Percentiles rank a stretch among this genome's conserved stretches.
Conservation (phyloP, 2,797 vertebrate species). For the Gymnoscopelus braueri region DNA sequence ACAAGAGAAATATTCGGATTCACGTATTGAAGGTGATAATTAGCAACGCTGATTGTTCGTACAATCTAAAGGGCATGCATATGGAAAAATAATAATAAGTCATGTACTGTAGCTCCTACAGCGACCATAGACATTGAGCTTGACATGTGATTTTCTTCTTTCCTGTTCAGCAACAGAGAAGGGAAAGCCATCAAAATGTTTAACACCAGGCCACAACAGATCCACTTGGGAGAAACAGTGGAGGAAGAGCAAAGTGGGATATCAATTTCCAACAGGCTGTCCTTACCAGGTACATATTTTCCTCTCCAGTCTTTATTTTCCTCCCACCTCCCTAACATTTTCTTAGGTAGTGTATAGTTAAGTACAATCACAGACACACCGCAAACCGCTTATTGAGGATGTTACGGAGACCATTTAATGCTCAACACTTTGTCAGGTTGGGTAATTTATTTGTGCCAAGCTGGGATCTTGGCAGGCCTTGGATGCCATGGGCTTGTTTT, state of each 20-base stretch:
- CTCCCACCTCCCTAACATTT: constrained; percentile 11
- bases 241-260: constrained; percentile 72
- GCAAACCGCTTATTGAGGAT: constrained; percentile 42
- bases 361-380: constrained; percentile 38
- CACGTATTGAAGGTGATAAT: too few species aligned
- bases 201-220: constrained; percentile 49
- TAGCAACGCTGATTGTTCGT: too few species aligned
- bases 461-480: constrained; percentile 37
- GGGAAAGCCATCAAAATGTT: constrained; percentile 75
- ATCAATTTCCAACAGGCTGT: constrained; percentile 61
- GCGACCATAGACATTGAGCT: constrained; percentile 21
- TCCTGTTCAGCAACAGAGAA: constrained; percentile 60
- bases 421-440: constrained; percentile 16
- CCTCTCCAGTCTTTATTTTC: constrained; percentile 23
- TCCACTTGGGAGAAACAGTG: constrained; percentile 54
- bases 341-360: constrained; percentile 6
- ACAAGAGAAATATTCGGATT: too few species aligned
- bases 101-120: constrained; percentile 22
- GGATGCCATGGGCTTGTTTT: constrained; percentile 41
- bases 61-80: too few species aligned
- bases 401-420: constrained; percentile 44
- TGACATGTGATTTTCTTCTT: constrained; percentile 67
- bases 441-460: constrained; percentile 33
- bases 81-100: constrained; percentile 12
- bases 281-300: constrained; percentile 38